Percentiles rank a stretch among this genome's conserved stretches.
phyloP scores from a whole-genome alignment of 2,888 invertebrate species.

The Exocentrus adspersus region DNA sequence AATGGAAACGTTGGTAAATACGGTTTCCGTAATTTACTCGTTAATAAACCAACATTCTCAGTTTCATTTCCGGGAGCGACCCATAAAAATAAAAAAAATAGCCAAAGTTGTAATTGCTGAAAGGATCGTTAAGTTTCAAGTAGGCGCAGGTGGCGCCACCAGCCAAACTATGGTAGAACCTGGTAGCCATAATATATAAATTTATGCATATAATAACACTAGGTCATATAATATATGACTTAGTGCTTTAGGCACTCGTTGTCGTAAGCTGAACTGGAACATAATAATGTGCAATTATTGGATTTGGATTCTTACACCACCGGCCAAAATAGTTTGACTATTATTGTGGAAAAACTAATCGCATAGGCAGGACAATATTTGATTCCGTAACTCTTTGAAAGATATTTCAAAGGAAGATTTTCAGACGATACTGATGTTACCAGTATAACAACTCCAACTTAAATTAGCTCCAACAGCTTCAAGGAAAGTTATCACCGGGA shows the following conservation, averaged over 20 bases:
- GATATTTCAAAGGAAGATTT: too few relatives aligned
- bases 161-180: slow-evolving; percentile 17
- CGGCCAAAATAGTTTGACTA: too few relatives aligned
- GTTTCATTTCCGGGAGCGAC: slow-evolving; percentile 14
- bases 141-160: slow-evolving; percentile 23
- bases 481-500: neutral
- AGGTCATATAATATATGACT: too few relatives aligned
- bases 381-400: too few relatives aligned
- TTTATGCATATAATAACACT: slow-evolving; percentile 19
- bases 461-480: neutral
- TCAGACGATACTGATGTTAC: too few relatives aligned
- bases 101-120: slow-evolving; percentile 21
- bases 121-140: slow-evolving; percentile 13
- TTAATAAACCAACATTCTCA: slow-evolving; percentile 20
- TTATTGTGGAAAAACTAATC: too few relatives aligned
- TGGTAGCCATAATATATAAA: slow-evolving; percentile 21
- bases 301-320: too few relatives aligned
- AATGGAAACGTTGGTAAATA: slow-evolving; percentile 22
- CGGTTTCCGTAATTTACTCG: slow-evolving; percentile 23
- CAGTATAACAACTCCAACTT: too few relatives aligned
- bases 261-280: slow-evolving; percentile 1
- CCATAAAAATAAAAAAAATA: slow-evolving; percentile 27
- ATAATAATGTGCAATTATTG: too few relatives aligned
- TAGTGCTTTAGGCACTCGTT: too few relatives aligned
- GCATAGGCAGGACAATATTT: too few relatives aligned